Evolutionary conservation across 2,797 vertebrate species (phyloP), one percentile per base, ranked within the genome.

Genomic region (Myiotriccus ornatus): DNA sequence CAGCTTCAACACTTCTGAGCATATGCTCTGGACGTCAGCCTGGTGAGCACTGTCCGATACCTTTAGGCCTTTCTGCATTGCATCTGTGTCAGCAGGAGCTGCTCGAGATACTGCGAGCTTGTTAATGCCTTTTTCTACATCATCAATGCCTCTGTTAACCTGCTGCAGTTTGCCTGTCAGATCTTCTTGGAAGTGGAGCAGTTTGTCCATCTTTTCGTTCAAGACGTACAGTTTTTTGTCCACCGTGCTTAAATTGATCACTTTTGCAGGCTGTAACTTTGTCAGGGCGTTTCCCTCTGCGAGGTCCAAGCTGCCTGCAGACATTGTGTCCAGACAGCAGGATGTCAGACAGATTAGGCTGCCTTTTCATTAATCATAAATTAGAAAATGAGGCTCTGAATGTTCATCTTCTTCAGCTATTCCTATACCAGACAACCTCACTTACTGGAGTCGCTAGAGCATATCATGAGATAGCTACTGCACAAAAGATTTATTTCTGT

Each of bases 181-280:
- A 37, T 98, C 97, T 81, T 97, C 98, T 75, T 99, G 98, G 80
- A 98, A 98, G 65, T 95, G 93, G 62, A 98, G 82, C 37, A 99
- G 95, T 81, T 96, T 97, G 94, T 99, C 98, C 56, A 99, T 95
- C 94, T 98, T 98, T 67, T 98, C 98, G 2, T 98, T 98, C 80
- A 99, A 95, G 59, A 97, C 14, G 28, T 95, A 97, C 34, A 99
- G 95, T 46, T 98, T 98, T 77, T 92, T 97, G 95, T 99, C 98
- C 97, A 98, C 95, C 10, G 83, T 80, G 41, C 96, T 97, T 39
- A 98, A 93, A 60, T 67, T 96, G 83, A 83, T 97, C 77, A 80
- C 90, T 71, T 97, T 96, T 7, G 76, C 32, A 52, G 91, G 89
- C 7, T 94, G 90, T 44, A 97, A 89, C 75, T 96, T 98, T 22